These are phyloP conservation scores for Brenthis hecate DNA, from an alignment of 2,888 invertebrate genomes.

Conservation along the genomic window DNA sequence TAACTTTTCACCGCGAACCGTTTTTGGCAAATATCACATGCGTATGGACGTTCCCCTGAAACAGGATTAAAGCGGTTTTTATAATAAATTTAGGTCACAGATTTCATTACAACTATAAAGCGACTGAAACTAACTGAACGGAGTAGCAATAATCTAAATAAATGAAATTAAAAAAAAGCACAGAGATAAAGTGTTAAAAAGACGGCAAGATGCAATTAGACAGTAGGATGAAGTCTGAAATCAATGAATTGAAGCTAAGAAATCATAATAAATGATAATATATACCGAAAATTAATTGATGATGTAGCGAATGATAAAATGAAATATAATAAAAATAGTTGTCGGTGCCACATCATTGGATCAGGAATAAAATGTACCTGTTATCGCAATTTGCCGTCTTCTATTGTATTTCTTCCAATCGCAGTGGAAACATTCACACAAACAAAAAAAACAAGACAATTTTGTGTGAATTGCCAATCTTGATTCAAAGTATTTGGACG, in stretches of 20 bases:
- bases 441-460: slow-evolving; percentile 34
- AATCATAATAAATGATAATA: slow-evolving; percentile 65
- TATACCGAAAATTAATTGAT: slow-evolving; percentile 61
- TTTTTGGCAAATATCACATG: slow-evolving; percentile 90
- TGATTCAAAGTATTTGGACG: slow-evolving; percentile 31
- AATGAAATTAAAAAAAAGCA: slow-evolving; percentile 21
- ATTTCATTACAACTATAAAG: slow-evolving; percentile 5
- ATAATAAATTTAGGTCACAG: slow-evolving; percentile 17
- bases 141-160: not conserved
- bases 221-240: slow-evolving; percentile 70
- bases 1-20: slow-evolving; percentile 91
- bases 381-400: slow-evolving; percentile 79
- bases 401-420: slow-evolving; percentile 45
- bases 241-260: slow-evolving; percentile 69
- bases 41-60: slow-evolving; percentile 88
- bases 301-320: slow-evolving; percentile 68
- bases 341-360: slow-evolving; percentile 79
- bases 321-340: slow-evolving; percentile 53
- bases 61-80: slow-evolving; percentile 32
- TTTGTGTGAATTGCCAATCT: slow-evolving; percentile 43
- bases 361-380: slow-evolving; percentile 57
- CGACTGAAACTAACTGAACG: slow-evolving; percentile 16
- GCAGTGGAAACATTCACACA: slow-evolving; percentile 45
- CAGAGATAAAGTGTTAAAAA: slow-evolving; percentile 60
- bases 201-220: slow-evolving; percentile 81